Base-by-base conservation (phyloP, 2,888 invertebrate species). In the Lasioglossum lativentre region DNA sequence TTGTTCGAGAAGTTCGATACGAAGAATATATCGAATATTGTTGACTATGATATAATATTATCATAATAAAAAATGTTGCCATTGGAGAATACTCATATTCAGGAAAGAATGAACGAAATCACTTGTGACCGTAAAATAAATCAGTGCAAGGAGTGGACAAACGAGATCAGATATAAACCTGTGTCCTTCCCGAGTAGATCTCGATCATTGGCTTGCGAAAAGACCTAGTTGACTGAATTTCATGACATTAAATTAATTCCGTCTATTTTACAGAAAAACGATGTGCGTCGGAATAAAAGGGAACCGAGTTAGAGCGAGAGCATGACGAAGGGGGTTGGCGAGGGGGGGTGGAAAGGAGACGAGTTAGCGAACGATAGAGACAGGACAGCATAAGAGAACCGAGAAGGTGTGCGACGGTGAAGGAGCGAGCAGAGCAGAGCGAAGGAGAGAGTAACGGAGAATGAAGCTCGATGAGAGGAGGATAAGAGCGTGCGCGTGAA, bases 401-500 rank as follows among this genome's bases (percentile, higher is more conserved):
- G 76, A 63, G 80, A 63, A 74, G 63, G 63, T 75, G 78, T 45
- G 74, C 16, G 70, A 14, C 63, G 16, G 30, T 30, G 30, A 63
- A 63, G 63, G 63, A 63, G 63, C 63, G 63, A 30, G 52, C 52
- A 52, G 23, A 52, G 52, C n/a, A 30, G 63, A 30, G 59, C 27
- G 10, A 10, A 38, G 19, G 34, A 19, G 19, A 38, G 66, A 45
- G 40, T n/a, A 56, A n/a, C 56, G 71, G 42, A 56, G 52, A 83
- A 78, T 75, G 76, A 85, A 66, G 66, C 80, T 72, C 63, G 56
- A 83, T 42, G 80, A 71, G 80, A 56, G 56, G 47, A 42, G 75
- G 71, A 81, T 82, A 59, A 74, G 66, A 34, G 66, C 23, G 63
- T 59, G 70, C 72, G 77, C 74, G 73, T 74, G 75, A 75, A 82